Conservation (phyloP, 2,113 vertebrate genomes). For the Tupaia tana region DNA sequence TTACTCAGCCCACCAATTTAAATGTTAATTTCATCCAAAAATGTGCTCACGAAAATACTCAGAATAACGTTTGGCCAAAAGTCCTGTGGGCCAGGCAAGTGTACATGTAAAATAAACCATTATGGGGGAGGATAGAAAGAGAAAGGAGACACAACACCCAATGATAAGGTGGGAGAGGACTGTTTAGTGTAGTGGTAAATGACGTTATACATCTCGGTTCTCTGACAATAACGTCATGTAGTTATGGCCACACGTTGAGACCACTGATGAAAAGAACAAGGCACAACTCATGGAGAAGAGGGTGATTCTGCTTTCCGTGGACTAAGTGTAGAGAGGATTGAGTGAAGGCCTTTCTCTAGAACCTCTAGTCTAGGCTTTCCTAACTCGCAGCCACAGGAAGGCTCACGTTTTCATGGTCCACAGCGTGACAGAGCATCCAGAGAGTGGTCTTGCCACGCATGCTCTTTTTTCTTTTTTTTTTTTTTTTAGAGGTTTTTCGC, state of each 20-base stretch:
- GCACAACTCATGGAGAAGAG: not conserved
- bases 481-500: no score
- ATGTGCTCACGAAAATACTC: not conserved
- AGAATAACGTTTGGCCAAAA: not conserved
- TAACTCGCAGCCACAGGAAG: not conserved
- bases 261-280: not conserved
- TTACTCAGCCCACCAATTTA: not conserved
- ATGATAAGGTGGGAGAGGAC: not conserved
- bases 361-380: not conserved
- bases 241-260: not conserved
- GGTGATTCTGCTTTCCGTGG: not conserved
- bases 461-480: no score
- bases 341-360: not conserved
- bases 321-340: not conserved
- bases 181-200: not conserved
- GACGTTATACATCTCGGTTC: not conserved
- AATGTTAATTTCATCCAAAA: conserved; percentile 7
- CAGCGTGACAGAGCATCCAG: no score
- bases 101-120: not conserved
- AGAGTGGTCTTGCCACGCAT: not conserved
- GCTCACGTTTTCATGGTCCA: not conserved
- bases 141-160: not conserved
- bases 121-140: not conserved
- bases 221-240: not conserved
- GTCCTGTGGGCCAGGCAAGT: not conserved